A percentile compares a stretch with the other conserved stretches of the same genome.
phyloP scores from a whole-genome alignment of 2,797 vertebrate species.

The Danionella dracula region DNA sequence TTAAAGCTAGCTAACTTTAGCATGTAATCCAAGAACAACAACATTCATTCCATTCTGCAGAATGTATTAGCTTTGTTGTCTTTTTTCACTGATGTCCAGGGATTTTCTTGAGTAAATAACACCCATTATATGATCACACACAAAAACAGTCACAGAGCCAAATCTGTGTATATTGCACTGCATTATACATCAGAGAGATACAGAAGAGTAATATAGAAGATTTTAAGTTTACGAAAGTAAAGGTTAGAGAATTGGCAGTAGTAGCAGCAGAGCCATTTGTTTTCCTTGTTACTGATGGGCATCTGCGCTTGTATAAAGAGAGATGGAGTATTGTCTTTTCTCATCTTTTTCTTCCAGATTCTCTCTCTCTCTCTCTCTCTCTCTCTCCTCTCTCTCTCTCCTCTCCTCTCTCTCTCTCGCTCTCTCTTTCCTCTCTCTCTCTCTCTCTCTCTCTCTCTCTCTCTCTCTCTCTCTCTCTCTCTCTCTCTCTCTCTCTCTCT shows the following conservation, averaged over 20 bases:
- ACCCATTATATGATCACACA: slow-evolving; percentile 40
- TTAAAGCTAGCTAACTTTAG: too few relatives aligned
- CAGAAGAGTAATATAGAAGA: slow-evolving; percentile 38
- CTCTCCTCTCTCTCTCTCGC: neutral
- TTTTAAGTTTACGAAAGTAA: slow-evolving; percentile 30
- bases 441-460: neutral
- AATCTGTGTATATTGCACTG: slow-evolving; percentile 44
- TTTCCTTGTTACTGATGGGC: slow-evolving; percentile 23
- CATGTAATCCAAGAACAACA: neutral
- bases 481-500: neutral
- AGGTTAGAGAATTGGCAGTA: slow-evolving; percentile 55
- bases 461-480: neutral
- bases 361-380: neutral
- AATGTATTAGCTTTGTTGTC: neutral
- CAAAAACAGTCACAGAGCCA: slow-evolving; percentile 25
- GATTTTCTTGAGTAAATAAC: slow-evolving; percentile 57
- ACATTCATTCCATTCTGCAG: neutral
- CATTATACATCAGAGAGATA: slow-evolving; percentile 43
- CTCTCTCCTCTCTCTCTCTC: neutral
- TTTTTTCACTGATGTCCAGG: slow-evolving; percentile 17
- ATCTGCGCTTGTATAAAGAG: slow-evolving; percentile 8
- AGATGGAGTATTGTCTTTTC: neutral
- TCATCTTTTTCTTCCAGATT: neutral
- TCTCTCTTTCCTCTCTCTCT: neutral
- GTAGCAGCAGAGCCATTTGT: slow-evolving; percentile 40